These are phyloP conservation scores for Megalops cyprinoides DNA, from an alignment of 2,797 vertebrate species.

Conservation along the genomic window DNA sequence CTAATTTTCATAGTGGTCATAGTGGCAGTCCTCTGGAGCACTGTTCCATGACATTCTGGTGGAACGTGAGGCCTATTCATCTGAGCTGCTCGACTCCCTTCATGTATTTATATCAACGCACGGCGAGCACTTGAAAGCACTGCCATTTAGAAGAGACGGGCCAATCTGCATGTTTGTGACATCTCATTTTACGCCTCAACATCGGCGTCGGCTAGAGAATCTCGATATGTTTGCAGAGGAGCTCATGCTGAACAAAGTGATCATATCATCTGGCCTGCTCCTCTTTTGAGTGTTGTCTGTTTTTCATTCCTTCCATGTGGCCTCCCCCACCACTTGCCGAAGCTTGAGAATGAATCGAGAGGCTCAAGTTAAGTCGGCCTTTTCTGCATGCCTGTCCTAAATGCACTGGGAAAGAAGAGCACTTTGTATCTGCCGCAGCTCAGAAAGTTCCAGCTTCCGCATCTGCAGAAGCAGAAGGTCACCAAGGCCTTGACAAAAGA, in stretches of 20 bases:
- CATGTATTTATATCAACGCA: slow-evolving; percentile 46
- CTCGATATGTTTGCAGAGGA: slow-evolving; percentile 48
- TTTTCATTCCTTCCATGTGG: slow-evolving; percentile 52
- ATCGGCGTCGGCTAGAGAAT: slow-evolving; percentile 51
- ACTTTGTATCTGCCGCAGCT: slow-evolving; percentile 57
- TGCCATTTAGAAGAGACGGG: slow-evolving; percentile 46
- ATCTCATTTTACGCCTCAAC: slow-evolving; percentile 59
- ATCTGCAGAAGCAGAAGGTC: slow-evolving; percentile 49
- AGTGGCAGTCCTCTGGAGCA: slow-evolving; percentile 1
- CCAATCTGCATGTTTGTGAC: slow-evolving; percentile 55
- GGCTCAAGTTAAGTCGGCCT: slow-evolving; percentile 52
- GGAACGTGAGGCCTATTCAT: slow-evolving; percentile 5
- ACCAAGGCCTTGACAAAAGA: slow-evolving; percentile 47
- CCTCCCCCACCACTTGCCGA: slow-evolving; percentile 51
- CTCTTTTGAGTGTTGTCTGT: slow-evolving; percentile 47
- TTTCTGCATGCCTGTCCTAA: slow-evolving; percentile 46
- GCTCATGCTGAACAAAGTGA: slow-evolving; percentile 58
- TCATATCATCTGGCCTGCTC: slow-evolving; percentile 55
- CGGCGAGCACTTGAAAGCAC: slow-evolving; percentile 8
- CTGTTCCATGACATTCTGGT: slow-evolving; percentile 15
- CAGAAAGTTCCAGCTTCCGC: slow-evolving; percentile 54
- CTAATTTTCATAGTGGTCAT: not conserved
- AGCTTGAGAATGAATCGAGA: slow-evolving; percentile 55
- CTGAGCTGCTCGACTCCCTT: not conserved
- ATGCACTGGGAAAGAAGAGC: slow-evolving; percentile 43